phyloP scores from a whole-genome alignment of 2,888 invertebrate genomes.

The Tiliacea citrago region DNA sequence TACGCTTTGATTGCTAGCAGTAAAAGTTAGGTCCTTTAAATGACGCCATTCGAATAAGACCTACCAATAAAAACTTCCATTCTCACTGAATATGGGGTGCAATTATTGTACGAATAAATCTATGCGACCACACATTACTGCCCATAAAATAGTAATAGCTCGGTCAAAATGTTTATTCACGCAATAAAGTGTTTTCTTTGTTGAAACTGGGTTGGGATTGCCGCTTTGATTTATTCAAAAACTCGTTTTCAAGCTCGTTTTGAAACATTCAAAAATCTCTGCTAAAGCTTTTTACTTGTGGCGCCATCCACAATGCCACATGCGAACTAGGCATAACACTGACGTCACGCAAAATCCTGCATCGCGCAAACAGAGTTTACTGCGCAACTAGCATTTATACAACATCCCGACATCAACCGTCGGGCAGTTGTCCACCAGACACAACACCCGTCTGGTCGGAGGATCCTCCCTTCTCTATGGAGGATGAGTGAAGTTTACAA shows the following conservation, averaged over 20 bases:
- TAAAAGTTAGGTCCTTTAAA: constrained; percentile 48
- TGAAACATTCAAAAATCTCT: not conserved
- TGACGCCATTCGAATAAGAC: constrained; percentile 49
- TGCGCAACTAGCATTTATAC: no score
- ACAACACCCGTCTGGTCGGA: no score
- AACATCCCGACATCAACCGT: no score
- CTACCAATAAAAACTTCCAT: constrained; percentile 42
- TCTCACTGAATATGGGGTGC: constrained; percentile 40
- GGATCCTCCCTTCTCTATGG: no score
- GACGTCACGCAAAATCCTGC: no score
- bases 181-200: constrained; percentile 30
- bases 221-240: not conserved
- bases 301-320: no score
- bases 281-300: not conserved
- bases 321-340: no score
- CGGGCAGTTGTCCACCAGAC: no score
- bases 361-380: no score
- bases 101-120: constrained; percentile 54
- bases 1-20: constrained; percentile 38
- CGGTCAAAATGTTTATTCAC: constrained; percentile 22
- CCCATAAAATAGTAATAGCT: constrained; percentile 33
- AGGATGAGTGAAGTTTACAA: no score
- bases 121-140: constrained; percentile 23
- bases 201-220: not conserved
- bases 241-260: not conserved